A percentile compares a stretch with the other conserved stretches of the same genome.
Evolutionary conservation across 2,888 invertebrate genomes (phyloP).

Genomic region (Cylindroiulus punctatus): DNA sequence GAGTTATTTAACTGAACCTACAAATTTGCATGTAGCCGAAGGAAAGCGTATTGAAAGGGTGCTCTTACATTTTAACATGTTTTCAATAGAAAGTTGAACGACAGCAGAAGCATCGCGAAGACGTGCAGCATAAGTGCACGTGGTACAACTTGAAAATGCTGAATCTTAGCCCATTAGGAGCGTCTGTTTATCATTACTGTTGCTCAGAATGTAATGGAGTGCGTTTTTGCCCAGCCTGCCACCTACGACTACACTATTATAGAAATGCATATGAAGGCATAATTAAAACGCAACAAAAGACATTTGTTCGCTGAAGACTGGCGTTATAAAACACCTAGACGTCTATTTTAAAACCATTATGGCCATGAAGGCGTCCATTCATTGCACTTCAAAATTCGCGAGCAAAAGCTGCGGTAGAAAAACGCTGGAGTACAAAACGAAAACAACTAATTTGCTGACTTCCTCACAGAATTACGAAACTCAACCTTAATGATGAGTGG

Average conservation of each 20-base stretch:
- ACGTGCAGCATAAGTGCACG: neutral
- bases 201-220: neutral
- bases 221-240: neutral
- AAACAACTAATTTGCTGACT: neutral
- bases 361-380: neutral
- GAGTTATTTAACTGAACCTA: too few relatives aligned
- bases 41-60: too few relatives aligned
- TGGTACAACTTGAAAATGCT: neutral
- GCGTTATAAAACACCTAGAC: neutral
- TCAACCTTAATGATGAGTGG: neutral
- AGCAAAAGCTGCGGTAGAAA: too few relatives aligned
- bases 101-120: too few relatives aligned
- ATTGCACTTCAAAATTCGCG: neutral
- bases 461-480: neutral
- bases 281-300: slow-evolving; percentile 21
- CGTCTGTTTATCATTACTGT: neutral
- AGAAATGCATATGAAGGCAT: neutral
- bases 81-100: too few relatives aligned
- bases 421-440: neutral
- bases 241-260: slow-evolving; percentile 7
- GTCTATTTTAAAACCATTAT: slow-evolving; percentile 34
- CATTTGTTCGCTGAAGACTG: neutral
- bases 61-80: too few relatives aligned
- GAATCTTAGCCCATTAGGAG: neutral
- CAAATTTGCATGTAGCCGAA: too few relatives aligned